Evolutionary conservation across 2,113 vertebrate species (phyloP).

Genomic region (Rana temporaria): DNA sequence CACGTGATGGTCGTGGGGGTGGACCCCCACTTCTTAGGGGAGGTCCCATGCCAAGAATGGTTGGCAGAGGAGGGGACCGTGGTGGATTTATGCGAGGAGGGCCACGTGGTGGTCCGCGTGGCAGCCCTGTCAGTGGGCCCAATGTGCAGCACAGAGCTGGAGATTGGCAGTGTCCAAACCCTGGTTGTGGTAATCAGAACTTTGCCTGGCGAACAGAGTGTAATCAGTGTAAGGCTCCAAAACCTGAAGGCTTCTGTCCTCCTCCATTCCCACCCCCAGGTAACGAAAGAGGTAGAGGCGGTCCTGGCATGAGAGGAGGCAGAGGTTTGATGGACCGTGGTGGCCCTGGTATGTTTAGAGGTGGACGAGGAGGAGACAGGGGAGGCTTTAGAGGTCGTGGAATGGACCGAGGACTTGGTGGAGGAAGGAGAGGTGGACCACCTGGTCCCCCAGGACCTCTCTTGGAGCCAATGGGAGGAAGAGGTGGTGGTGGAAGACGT

Average conservation of each 20-base stretch:
- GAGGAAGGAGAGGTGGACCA: slow-evolving; percentile 79
- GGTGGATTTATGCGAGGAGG: slow-evolving; percentile 89
- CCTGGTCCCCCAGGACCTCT: slow-evolving; percentile 76
- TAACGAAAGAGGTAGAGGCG: slow-evolving; percentile 87
- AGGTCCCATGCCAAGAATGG: slow-evolving; percentile 93
- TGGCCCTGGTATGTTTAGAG: slow-evolving; percentile 81
- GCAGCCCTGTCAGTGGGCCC: slow-evolving; percentile 83
- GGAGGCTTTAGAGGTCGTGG: slow-evolving; percentile 92
- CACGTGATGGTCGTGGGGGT: slow-evolving; percentile 81
- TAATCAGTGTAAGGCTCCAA: slow-evolving; percentile 98
- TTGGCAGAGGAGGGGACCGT: slow-evolving; percentile 84
- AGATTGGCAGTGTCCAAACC: slow-evolving; percentile 98
- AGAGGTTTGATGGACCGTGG: slow-evolving; percentile 90
- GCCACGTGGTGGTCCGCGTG: slow-evolving; percentile 85
- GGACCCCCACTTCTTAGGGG: slow-evolving; percentile 85
- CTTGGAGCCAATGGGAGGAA: slow-evolving; percentile 76
- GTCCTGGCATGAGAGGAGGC: slow-evolving; percentile 88
- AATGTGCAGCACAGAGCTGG: slow-evolving; percentile 95
- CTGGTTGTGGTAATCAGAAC: slow-evolving; percentile 96
- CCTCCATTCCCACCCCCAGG: slow-evolving; percentile 89
- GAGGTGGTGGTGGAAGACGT: slow-evolving; percentile 69
- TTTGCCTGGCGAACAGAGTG: slow-evolving; percentile 98
- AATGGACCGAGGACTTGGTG: slow-evolving; percentile 88
- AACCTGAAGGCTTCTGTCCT: slow-evolving; percentile 89
- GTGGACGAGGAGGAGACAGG: slow-evolving; percentile 77